Evolutionary conservation across 2,797 vertebrate genomes (phyloP).

Genomic region (Pachyuromys duprasi): DNA sequence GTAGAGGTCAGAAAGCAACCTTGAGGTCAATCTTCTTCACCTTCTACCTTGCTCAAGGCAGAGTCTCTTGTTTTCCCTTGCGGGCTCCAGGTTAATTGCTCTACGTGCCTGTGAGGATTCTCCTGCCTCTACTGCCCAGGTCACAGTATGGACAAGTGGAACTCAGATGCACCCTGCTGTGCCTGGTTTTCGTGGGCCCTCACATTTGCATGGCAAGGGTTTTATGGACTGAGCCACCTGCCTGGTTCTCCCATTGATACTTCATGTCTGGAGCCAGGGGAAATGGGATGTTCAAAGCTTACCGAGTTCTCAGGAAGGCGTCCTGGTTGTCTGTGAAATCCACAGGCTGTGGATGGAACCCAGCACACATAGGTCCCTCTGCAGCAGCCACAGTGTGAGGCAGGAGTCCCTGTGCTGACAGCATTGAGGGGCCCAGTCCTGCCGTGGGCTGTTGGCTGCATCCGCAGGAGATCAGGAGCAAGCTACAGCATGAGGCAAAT

Average conservation of each 20-base stretch:
- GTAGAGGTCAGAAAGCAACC: background rate
- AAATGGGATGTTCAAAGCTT: background rate
- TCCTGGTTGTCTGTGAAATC: background rate
- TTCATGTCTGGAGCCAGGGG: background rate
- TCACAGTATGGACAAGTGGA: background rate
- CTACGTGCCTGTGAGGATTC: background rate
- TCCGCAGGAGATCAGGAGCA: background rate
- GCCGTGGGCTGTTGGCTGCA: fast-evolving
- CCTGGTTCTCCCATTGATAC: background rate
- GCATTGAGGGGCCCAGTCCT: fast-evolving
- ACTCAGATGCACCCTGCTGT: background rate
- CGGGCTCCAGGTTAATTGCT: background rate
- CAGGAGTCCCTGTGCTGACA: fast-evolving
- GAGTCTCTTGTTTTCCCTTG: background rate
- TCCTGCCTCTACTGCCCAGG: background rate
- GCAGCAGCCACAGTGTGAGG: background rate
- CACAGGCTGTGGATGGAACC: background rate
- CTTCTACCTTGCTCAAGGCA: background rate
- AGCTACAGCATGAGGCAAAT: too few relatives aligned
- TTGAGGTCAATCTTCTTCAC: background rate
- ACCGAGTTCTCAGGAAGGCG: background rate
- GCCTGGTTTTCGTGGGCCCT: background rate
- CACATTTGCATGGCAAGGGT: background rate
- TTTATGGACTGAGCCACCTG: background rate
- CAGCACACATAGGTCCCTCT: fast-evolving